Evolutionary conservation across 2,113 vertebrate species (phyloP).

Genomic region (Nannobrachium achirus): DNA sequence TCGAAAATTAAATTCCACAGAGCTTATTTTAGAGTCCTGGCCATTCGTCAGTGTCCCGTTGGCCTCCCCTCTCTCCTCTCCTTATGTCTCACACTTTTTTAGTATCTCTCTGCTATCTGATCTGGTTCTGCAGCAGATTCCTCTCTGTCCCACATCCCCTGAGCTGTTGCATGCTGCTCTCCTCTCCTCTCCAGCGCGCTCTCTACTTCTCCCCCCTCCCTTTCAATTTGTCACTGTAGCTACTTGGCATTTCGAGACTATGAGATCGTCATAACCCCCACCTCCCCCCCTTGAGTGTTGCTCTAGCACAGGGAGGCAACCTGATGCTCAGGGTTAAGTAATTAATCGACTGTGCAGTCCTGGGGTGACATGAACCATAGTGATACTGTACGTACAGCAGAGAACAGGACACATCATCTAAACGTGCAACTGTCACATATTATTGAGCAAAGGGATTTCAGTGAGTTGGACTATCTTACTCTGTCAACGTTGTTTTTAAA

Average conservation of each 20-base stretch:
- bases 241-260: slow-evolving; percentile 73
- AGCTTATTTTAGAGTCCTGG: slow-evolving; percentile 44
- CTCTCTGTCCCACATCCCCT: slow-evolving; percentile 71
- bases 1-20: slow-evolving; percentile 40
- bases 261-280: slow-evolving; percentile 29
- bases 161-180: slow-evolving; percentile 69
- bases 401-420: background rate
- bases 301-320: slow-evolving; percentile 23
- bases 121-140: slow-evolving; percentile 74
- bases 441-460: too few relatives aligned
- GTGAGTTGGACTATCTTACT: too few relatives aligned
- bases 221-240: slow-evolving; percentile 71
- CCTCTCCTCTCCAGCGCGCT: slow-evolving; percentile 35
- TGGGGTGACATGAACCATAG: background rate
- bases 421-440: too few relatives aligned
- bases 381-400: background rate
- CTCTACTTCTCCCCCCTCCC: slow-evolving; percentile 62
- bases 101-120: slow-evolving; percentile 66
- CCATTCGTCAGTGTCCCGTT: slow-evolving; percentile 35
- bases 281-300: slow-evolving; percentile 52
- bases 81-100: slow-evolving; percentile 60
- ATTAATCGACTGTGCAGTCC: slow-evolving; percentile 2
- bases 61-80: slow-evolving; percentile 8
- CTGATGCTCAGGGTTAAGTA: slow-evolving; percentile 27
- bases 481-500: too few relatives aligned